Evolutionary conservation across 1,140 invertebrate species (phyloP).

Genomic region (Neodiprion virginianus): DNA sequence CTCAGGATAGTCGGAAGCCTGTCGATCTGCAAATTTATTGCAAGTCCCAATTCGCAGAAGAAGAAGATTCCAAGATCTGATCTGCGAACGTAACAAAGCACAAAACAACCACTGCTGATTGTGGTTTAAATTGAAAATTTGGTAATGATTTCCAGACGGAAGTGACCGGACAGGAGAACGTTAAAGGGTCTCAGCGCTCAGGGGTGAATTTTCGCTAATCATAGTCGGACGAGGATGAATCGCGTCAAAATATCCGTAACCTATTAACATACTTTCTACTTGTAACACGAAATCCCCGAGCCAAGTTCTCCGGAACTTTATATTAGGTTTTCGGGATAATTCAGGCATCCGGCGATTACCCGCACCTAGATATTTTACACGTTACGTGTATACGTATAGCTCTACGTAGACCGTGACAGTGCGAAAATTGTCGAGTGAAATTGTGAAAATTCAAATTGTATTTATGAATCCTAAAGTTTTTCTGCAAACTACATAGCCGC

Average conservation of each 20-base stretch:
- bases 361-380: neutral
- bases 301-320: slow-evolving; percentile 6
- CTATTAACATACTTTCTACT: slow-evolving; percentile 19
- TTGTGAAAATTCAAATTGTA: slow-evolving; percentile 42
- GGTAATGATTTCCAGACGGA: neutral
- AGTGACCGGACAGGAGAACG: neutral
- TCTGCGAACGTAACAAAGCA: too few species aligned
- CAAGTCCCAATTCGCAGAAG: too few species aligned
- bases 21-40: too few species aligned
- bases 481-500: slow-evolving; percentile 31
- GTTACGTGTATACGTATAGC: neutral
- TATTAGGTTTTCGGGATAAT: slow-evolving; percentile 1
- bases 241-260: slow-evolving; percentile 1
- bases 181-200: neutral
- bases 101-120: too few species aligned
- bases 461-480: slow-evolving; percentile 49
- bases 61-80: too few species aligned
- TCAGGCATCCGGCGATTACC: neutral
- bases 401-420: neutral
- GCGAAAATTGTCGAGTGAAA: slow-evolving; percentile 16
- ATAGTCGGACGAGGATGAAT: neutral
- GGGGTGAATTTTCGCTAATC: neutral
- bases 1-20: too few species aligned
- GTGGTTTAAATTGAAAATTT: too few species aligned
- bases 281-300: neutral